phyloP scores from a whole-genome alignment of 2,888 invertebrate genomes.

The Mesorhabditis belari region DNA sequence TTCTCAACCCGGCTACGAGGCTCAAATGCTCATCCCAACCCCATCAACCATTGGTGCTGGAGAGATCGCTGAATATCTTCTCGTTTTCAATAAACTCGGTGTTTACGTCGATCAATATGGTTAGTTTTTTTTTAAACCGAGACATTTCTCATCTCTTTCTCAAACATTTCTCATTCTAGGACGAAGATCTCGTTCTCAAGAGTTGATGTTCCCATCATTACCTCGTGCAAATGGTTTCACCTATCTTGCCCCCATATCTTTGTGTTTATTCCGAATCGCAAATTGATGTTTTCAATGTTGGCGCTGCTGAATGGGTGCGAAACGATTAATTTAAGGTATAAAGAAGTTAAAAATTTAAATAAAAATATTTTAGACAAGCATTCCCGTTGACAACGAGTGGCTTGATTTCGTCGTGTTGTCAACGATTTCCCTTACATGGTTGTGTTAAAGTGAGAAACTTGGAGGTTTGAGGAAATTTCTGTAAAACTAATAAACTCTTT shows the following conservation, averaged over 20 bases:
- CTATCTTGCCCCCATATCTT: constrained; percentile 55
- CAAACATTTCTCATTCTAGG: constrained; percentile 19
- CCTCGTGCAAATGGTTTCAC: constrained; percentile 58
- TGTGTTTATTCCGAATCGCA: constrained; percentile 78
- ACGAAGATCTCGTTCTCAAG: constrained; percentile 79
- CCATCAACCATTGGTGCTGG: constrained; percentile 10
- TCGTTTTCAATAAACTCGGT: constrained; percentile 55
- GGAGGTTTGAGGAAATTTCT: constrained; percentile 1
- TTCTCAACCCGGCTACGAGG: constrained; percentile 53
- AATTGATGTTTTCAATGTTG: constrained; percentile 88
- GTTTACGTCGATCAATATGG: constrained; percentile 50
- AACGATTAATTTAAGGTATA: constrained; percentile 82
- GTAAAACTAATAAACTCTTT: constrained; percentile 4
- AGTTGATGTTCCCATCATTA: constrained; percentile 90
- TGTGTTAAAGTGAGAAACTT: constrained; percentile 71
- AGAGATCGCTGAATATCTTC: constrained; percentile 55
- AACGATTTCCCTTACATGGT: constrained; percentile 76
- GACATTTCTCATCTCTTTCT: neutral
- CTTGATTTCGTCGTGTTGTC: constrained; percentile 55
- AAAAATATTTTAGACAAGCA: constrained; percentile 22
- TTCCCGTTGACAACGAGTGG: constrained; percentile 44
- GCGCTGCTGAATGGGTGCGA: constrained; percentile 91
- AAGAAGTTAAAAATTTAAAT: constrained; percentile 24
- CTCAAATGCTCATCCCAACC: constrained; percentile 56
- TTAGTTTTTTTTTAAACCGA: constrained; percentile 4